A percentile compares a stretch with the other conserved stretches of the same genome.
phyloP scores from a whole-genome alignment of 2,797 vertebrate species.

The Aselliscus stoliczkanus region DNA sequence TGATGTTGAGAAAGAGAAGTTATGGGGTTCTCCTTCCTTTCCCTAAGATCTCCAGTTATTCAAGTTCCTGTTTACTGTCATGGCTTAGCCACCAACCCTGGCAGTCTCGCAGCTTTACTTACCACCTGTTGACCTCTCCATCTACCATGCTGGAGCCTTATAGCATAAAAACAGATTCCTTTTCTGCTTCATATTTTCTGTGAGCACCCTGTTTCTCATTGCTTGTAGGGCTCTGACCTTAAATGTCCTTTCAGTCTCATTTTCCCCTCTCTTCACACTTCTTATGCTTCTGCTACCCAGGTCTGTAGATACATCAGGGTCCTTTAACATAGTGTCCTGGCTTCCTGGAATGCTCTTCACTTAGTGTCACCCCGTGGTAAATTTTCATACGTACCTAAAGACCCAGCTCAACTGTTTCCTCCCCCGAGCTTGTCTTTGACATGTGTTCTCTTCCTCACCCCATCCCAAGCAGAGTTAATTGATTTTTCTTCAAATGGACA shows the following conservation, averaged over 20 bases:
- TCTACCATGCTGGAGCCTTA: background rate
- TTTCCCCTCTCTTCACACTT: background rate
- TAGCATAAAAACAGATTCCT: background rate
- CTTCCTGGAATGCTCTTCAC: background rate
- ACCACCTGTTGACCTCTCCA: background rate
- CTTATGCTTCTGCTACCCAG: background rate
- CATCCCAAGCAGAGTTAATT: background rate
- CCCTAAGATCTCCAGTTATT: background rate
- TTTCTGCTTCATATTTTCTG: background rate
- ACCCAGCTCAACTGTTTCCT: background rate
- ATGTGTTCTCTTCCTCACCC: background rate
- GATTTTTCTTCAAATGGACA: background rate
- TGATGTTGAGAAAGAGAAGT: background rate
- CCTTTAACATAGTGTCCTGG: background rate
- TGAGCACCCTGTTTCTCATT: background rate
- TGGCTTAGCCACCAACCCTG: background rate
- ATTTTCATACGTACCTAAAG: background rate
- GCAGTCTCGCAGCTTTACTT: background rate
- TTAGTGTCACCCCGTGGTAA: background rate
- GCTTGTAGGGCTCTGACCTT: background rate
- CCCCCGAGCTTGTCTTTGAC: background rate
- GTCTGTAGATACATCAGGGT: background rate
- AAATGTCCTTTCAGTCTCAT: background rate
- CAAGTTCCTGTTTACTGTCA: background rate
- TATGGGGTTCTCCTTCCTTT: background rate